These are phyloP conservation scores for Phasianus colchicus DNA, from an alignment of 2,113 vertebrate species.

Conservation along the genomic window DNA sequence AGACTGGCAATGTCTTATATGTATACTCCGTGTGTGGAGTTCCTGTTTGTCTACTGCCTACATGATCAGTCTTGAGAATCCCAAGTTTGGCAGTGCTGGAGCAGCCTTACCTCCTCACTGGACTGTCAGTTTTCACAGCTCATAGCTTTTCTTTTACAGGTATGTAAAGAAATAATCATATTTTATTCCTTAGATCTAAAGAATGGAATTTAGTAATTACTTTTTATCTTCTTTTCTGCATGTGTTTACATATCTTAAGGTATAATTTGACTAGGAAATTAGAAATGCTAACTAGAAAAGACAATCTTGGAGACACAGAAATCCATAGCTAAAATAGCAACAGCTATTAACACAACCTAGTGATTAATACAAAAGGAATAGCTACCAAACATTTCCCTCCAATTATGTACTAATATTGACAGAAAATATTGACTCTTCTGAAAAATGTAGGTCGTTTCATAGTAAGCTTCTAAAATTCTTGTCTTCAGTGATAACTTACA, in stretches of 20 bases:
- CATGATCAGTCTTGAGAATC: background rate
- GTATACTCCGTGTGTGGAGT: too few relatives aligned
- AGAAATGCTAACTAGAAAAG: background rate
- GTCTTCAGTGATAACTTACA: background rate
- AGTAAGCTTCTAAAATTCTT: background rate
- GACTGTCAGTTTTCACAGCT: background rate
- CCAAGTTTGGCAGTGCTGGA: background rate
- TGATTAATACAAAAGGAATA: background rate
- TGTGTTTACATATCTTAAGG: background rate
- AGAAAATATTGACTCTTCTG: background rate
- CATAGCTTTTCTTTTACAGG: background rate
- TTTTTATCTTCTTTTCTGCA: background rate
- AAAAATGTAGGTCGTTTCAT: background rate
- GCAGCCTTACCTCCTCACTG: background rate
- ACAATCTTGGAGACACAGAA: background rate
- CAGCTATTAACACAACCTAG: background rate
- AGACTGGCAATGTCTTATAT: background rate
- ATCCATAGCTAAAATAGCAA: background rate
- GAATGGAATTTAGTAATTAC: background rate
- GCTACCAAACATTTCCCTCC: background rate
- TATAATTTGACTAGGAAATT: background rate
- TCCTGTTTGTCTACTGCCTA: background rate
- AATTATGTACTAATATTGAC: background rate
- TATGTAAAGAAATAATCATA: background rate
- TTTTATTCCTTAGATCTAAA: background rate